Percentiles rank a stretch among this genome's conserved stretches.
Evolutionary conservation across 2,113 vertebrate species (phyloP).

Genomic region (Todiramphus chloris): DNA sequence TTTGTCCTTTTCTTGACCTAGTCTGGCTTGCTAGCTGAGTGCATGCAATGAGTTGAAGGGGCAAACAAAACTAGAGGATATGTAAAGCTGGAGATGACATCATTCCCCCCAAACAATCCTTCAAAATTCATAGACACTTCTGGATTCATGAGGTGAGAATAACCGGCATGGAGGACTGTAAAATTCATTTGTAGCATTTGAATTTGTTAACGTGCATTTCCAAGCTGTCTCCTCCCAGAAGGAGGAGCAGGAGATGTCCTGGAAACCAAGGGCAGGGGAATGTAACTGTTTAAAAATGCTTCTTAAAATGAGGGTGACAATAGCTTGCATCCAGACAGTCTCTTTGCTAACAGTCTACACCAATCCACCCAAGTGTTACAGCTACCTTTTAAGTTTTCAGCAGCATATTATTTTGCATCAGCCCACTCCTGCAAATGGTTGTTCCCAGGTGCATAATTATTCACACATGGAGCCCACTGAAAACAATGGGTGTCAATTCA

Average conservation of each 20-base stretch:
- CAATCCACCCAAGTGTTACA: neutral
- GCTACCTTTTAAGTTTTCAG: slow-evolving; percentile 44
- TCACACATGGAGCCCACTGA: slow-evolving; percentile 11
- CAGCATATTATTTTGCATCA: slow-evolving; percentile 18
- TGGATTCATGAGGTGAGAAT: slow-evolving; percentile 74
- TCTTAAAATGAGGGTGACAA: slow-evolving; percentile 5
- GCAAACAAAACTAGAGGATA: slow-evolving; percentile 67
- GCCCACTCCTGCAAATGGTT: slow-evolving; percentile 22
- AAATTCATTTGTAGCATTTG: slow-evolving; percentile 66
- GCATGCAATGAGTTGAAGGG: slow-evolving; percentile 43
- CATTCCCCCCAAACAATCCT: slow-evolving; percentile 62
- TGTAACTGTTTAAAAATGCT: neutral
- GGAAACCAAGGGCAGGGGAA: slow-evolving; percentile 7
- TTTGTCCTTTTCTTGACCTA: slow-evolving; percentile 52
- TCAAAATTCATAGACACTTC: slow-evolving; percentile 67
- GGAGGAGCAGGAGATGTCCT: neutral
- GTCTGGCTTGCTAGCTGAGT: slow-evolving; percentile 45
- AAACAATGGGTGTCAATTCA: slow-evolving; percentile 51
- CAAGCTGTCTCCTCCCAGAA: slow-evolving; percentile 43
- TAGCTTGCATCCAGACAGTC: neutral
- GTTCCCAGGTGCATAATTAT: slow-evolving; percentile 32
- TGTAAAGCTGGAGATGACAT: slow-evolving; percentile 72
- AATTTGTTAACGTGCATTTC: slow-evolving; percentile 59
- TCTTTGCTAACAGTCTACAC: neutral
- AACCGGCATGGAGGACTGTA: slow-evolving; percentile 45